Percentiles rank a stretch among this genome's conserved stretches.
Conservation (phyloP, 1,140 invertebrate species). For the Sitodiplosis mosellana region DNA sequence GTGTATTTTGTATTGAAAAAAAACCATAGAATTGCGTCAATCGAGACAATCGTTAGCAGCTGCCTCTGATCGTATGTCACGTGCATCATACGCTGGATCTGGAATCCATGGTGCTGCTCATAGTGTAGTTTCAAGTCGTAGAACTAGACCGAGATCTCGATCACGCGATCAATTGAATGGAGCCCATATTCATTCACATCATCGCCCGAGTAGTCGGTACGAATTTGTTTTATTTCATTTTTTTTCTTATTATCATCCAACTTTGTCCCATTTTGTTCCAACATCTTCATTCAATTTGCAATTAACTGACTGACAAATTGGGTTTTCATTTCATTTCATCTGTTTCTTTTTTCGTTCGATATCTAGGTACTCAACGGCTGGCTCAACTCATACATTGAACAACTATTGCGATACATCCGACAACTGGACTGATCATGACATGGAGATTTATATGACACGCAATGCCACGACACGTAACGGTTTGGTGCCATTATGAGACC, state of each 20-base stretch:
- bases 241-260: no score
- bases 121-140: conserved; percentile 38
- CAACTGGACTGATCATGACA: conserved; percentile 89
- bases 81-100: conserved; percentile 40
- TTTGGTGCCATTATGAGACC: conserved; percentile 58
- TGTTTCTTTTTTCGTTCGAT: neutral
- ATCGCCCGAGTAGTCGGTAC: conserved; percentile 32
- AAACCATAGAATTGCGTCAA: conserved; percentile 51
- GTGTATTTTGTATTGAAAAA: neutral
- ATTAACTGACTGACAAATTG: neutral
- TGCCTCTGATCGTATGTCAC: conserved; percentile 56
- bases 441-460: conserved; percentile 85
- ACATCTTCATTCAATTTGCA: neutral
- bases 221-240: conserved; percentile 6
- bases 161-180: conserved; percentile 32
- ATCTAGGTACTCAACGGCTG: conserved; percentile 42
- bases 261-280: neutral
- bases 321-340: neutral
- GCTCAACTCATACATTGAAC: conserved; percentile 59
- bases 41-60: conserved; percentile 63
- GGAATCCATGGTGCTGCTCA: conserved; percentile 28
- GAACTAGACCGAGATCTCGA: conserved; percentile 42
- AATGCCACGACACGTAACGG: conserved; percentile 72
- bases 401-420: conserved; percentile 74
- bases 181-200: conserved; percentile 27